Evolutionary conservation across 2,113 vertebrate genomes (phyloP).

Genomic region (Cynocephalus volans): DNA sequence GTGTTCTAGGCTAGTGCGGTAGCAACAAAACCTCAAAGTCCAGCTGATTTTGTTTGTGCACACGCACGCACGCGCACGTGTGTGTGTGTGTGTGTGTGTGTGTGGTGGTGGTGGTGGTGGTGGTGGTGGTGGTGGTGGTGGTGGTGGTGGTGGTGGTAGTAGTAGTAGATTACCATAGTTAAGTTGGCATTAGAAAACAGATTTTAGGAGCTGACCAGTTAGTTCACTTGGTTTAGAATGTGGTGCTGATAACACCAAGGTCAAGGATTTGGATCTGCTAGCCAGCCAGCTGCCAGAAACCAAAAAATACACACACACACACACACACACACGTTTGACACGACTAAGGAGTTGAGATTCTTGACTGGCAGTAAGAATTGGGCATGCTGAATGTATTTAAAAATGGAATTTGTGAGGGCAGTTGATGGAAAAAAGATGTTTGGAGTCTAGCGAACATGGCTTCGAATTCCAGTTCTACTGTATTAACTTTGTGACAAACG

Average conservation of each 20-base stretch:
- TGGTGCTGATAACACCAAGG: too few species aligned
- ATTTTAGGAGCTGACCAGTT: neutral
- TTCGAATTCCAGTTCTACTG: conserved; percentile 58
- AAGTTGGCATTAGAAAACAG: neutral
- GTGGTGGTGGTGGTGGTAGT: too few species aligned
- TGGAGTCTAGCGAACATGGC: neutral
- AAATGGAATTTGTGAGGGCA: neutral
- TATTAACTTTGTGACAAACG: neutral
- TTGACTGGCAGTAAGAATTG: neutral
- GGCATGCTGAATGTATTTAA: conserved; percentile 26
- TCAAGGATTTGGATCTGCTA: too few species aligned
- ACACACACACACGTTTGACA: neutral
- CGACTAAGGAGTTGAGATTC: neutral
- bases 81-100: neutral
- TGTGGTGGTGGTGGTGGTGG: too few species aligned
- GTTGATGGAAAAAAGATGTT: conserved; percentile 18
- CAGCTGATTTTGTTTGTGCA: neutral
- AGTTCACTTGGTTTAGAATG: too few species aligned
- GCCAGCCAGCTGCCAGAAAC: too few species aligned
- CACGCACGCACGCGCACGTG: too few species aligned
- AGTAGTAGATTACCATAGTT: conserved; percentile 8
- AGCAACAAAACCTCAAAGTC: conserved; percentile 7
- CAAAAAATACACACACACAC: too few species aligned
- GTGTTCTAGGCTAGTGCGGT: neutral
- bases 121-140: too few species aligned